Evolutionary conservation across 1,140 invertebrate genomes (phyloP).

Genomic region (Pachypeltis micranthus): DNA sequence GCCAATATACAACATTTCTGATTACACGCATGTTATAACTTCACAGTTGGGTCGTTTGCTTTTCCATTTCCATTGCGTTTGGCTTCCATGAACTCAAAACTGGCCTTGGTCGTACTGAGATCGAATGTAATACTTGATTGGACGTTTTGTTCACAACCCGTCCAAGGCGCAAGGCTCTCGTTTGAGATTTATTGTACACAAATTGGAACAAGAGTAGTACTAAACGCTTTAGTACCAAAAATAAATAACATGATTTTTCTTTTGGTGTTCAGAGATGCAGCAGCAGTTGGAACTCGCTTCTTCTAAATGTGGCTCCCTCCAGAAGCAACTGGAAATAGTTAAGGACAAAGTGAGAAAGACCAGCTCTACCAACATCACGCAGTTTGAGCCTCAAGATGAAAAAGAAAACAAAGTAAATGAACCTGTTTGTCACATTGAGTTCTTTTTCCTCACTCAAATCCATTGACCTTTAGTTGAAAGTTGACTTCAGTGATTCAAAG

Average conservation of each 20-base stretch:
- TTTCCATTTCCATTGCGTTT: too few species aligned
- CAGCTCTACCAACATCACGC: neutral
- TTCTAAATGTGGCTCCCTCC: neutral
- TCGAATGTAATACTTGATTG: neutral
- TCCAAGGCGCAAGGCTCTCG: neutral
- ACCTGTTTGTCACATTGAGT: neutral
- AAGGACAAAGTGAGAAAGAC: constrained; percentile 2
- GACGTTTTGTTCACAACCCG: neutral
- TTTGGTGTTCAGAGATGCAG: neutral
- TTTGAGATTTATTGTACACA: neutral
- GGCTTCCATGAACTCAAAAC: too few species aligned
- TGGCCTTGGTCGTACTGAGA: too few species aligned
- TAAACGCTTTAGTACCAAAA: neutral
- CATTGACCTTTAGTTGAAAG: neutral
- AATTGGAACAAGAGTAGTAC: neutral
- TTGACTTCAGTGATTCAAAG: too few species aligned
- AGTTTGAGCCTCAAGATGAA: neutral
- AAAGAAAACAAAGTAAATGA: neutral
- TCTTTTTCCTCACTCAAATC: neutral
- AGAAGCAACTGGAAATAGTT: constrained; percentile 1
- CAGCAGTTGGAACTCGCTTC: constrained; percentile 7
- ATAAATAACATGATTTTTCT: neutral
- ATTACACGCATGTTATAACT: too few species aligned
- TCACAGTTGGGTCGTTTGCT: too few species aligned
- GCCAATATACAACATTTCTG: too few species aligned